These are phyloP conservation scores for Timandra comae DNA, from an alignment of 2,888 invertebrate species.

Conservation along the genomic window DNA sequence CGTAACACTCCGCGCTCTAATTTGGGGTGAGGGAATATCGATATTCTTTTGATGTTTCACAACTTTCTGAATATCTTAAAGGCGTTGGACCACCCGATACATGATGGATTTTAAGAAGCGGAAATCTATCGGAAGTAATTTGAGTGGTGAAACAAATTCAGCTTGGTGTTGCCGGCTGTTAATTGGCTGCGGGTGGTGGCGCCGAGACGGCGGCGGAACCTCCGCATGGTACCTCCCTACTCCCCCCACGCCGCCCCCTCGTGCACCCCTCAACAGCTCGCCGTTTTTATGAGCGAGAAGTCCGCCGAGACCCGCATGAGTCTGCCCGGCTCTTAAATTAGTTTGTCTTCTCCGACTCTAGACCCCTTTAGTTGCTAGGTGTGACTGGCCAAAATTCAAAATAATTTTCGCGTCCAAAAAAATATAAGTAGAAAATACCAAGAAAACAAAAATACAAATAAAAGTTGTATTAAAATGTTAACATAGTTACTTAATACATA, in stretches of 20 bases:
- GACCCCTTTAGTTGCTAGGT: slow-evolving; percentile 42
- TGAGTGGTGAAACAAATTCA: slow-evolving; percentile 70
- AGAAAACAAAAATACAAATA: too few relatives aligned
- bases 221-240: slow-evolving; percentile 66
- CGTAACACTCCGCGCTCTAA: slow-evolving; percentile 7
- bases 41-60: slow-evolving; percentile 5
- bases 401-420: background rate
- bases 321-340: slow-evolving; percentile 64
- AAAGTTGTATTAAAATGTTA: too few relatives aligned
- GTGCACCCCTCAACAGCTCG: slow-evolving; percentile 50
- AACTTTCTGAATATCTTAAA: slow-evolving; percentile 18
- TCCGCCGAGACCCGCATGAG: slow-evolving; percentile 57
- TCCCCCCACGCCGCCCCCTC: slow-evolving; percentile 36
- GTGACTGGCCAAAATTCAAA: slow-evolving; percentile 12
- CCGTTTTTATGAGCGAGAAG: slow-evolving; percentile 68
- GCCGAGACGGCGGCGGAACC: slow-evolving; percentile 76
- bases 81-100: slow-evolving; percentile 27
- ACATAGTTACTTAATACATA: too few relatives aligned
- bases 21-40: slow-evolving; percentile 7
- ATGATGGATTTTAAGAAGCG: slow-evolving; percentile 44
- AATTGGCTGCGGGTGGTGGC: slow-evolving; percentile 76
- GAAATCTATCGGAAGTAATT: slow-evolving; percentile 74
- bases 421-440: too few relatives aligned
- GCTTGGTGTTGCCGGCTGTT: slow-evolving; percentile 68
- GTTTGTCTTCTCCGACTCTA: slow-evolving; percentile 47